These are phyloP conservation scores for Pseudomyrmex pallidus DNA, from an alignment of 1,140 invertebrate species.

Conservation along the genomic window DNA sequence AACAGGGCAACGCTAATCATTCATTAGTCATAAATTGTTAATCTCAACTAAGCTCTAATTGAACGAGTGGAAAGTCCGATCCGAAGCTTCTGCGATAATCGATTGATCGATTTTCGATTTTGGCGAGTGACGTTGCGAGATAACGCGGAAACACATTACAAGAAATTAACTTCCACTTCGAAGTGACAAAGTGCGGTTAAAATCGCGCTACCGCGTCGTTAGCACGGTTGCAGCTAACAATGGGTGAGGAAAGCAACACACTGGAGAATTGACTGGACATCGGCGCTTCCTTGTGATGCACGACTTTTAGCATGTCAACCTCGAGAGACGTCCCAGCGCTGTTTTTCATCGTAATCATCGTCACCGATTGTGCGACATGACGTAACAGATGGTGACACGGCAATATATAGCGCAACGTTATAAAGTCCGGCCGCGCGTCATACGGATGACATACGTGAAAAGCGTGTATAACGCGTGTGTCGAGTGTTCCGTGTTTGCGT, in stretches of 20 bases:
- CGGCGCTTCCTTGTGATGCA: slow-evolving; percentile 15
- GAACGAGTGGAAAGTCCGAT: no score
- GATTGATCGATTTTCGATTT: slow-evolving; percentile 1
- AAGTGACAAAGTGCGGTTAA: background rate
- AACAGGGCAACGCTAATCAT: background rate
- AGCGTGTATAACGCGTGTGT: slow-evolving; percentile 49
- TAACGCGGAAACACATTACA: background rate
- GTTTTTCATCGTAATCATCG: slow-evolving; percentile 59
- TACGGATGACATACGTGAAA: slow-evolving; percentile 50
- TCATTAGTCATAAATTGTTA: background rate
- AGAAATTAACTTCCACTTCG: slow-evolving; percentile 7
- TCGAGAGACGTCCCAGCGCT: slow-evolving; percentile 24
- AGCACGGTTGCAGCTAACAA: background rate
- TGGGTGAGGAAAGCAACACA: background rate
- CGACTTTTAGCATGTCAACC: slow-evolving; percentile 38
- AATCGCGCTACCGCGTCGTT: background rate
- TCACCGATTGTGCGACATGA: slow-evolving; percentile 57
- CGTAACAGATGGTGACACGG: slow-evolving; percentile 54
- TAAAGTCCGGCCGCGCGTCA: slow-evolving; percentile 57
- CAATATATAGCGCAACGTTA: slow-evolving; percentile 42
- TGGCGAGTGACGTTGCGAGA: background rate
- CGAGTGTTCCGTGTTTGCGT: background rate
- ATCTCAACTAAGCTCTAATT: background rate
- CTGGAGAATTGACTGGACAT: slow-evolving; percentile 44
- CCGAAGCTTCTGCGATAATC: background rate